Conservation (phyloP, 2,888 invertebrate species). For the Andrena dorsata region DNA sequence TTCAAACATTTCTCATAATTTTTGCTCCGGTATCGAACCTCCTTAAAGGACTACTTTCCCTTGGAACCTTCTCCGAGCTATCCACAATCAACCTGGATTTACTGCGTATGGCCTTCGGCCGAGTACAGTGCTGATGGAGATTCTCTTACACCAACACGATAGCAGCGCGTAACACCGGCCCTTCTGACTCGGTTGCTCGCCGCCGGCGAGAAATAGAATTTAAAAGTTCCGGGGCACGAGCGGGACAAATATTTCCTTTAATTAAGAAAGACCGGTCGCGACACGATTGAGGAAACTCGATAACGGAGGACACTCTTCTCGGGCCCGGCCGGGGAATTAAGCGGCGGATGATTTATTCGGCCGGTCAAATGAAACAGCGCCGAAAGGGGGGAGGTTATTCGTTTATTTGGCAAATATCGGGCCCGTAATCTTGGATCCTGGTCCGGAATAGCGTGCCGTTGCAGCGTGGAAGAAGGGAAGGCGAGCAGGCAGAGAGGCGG, state of each 20-base stretch:
- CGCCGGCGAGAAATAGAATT: neutral
- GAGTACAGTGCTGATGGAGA: too few relatives aligned
- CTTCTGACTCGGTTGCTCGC: neutral
- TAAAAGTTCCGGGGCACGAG: slow-evolving; percentile 9
- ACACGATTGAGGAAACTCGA: slow-evolving; percentile 41
- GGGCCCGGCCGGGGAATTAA: slow-evolving; percentile 52
- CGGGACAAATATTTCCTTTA: slow-evolving; percentile 56
- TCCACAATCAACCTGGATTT: too few relatives aligned
- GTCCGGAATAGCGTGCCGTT: slow-evolving; percentile 14
- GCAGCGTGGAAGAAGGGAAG: slow-evolving; percentile 39
- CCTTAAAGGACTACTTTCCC: too few relatives aligned
- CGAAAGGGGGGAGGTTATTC: slow-evolving; percentile 48
- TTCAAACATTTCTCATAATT: too few relatives aligned
- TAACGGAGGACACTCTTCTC: slow-evolving; percentile 31
- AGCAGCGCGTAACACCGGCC: too few relatives aligned
- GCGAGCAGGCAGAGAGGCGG: slow-evolving; percentile 16
- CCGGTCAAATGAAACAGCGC: slow-evolving; percentile 53
- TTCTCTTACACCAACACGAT: too few relatives aligned
- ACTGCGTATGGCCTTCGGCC: too few relatives aligned
- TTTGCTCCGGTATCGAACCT: too few relatives aligned
- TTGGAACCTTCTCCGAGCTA: too few relatives aligned
- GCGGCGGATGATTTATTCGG: slow-evolving; percentile 65
- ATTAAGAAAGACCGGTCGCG: slow-evolving; percentile 31
- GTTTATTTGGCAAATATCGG: slow-evolving; percentile 72
- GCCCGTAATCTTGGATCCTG: slow-evolving; percentile 67